These are phyloP conservation scores for Pardosa pseudoannulata DNA, from an alignment of 2,888 invertebrate species.

Conservation along the genomic window DNA sequence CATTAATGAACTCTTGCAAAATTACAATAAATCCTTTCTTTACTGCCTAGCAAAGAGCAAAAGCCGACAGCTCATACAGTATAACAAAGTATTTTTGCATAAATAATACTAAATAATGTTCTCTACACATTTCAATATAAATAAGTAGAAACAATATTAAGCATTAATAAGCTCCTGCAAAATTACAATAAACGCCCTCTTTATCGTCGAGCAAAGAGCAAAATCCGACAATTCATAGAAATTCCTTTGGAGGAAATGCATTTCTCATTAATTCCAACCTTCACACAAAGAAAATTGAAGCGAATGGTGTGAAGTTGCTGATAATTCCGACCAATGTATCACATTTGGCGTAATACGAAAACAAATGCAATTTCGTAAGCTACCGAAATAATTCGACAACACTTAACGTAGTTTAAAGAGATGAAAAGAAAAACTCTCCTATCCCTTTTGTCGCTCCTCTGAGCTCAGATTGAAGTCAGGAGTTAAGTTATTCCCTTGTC, in stretches of 20 bases:
- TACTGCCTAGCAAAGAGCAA: no score
- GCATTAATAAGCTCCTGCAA: no score
- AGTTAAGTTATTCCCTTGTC: constrained; percentile 16
- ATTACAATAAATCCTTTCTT: no score
- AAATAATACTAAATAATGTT: no score
- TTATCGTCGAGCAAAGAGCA: no score
- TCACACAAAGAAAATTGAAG: background rate
- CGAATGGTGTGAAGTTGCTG: background rate
- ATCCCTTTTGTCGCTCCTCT: constrained; percentile 14
- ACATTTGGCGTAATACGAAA: background rate
- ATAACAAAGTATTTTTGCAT: no score
- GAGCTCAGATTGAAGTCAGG: constrained; percentile 18
- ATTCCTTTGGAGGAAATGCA: background rate
- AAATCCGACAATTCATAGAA: no score
- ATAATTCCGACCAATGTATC: background rate
- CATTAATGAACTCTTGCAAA: no score
- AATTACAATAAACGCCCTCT: no score
- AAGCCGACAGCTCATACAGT: no score
- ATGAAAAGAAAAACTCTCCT: constrained; percentile 15
- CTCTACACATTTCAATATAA: no score
- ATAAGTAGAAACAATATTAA: no score
- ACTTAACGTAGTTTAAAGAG: constrained; percentile 13
- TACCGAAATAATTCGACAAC: background rate
- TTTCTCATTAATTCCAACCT: background rate
- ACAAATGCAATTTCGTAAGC: background rate